phyloP scores from a whole-genome alignment of 2,888 invertebrate genomes.

The Spialia ferax region DNA sequence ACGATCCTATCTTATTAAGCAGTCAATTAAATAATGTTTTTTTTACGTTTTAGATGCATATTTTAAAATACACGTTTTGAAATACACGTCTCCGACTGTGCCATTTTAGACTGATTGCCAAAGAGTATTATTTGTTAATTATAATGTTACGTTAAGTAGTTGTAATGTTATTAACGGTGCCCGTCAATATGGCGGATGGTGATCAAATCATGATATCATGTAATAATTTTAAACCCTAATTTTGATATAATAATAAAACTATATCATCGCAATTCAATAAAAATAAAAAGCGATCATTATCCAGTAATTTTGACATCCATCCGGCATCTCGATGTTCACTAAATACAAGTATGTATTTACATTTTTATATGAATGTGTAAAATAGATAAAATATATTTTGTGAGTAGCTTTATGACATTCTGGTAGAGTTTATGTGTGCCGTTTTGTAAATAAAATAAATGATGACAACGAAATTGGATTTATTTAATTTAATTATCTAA shows the following conservation, averaged over 20 bases:
- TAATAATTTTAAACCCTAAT: too few species aligned
- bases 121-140: constrained; percentile 70
- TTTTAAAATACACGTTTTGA: too few species aligned
- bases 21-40: too few species aligned
- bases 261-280: too few species aligned
- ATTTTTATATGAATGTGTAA: constrained; percentile 51
- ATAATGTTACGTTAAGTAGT: constrained; percentile 53
- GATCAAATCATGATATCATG: too few species aligned
- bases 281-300: too few species aligned
- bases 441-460: constrained; percentile 67
- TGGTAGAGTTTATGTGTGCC: constrained; percentile 48
- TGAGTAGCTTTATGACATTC: constrained; percentile 44
- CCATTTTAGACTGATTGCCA: constrained; percentile 72
- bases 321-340: not conserved
- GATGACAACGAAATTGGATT: not conserved
- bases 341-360: constrained; percentile 44
- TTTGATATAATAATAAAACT: too few species aligned
- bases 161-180: constrained; percentile 27
- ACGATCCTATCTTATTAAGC: too few species aligned
- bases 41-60: constrained; percentile 34
- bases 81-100: constrained; percentile 47
- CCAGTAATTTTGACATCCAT: not conserved
- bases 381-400: constrained; percentile 44
- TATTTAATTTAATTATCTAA: not conserved
- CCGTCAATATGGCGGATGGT: too few species aligned